Conservation (phyloP, 2,113 vertebrate species). For the Abramis brama region DNA sequence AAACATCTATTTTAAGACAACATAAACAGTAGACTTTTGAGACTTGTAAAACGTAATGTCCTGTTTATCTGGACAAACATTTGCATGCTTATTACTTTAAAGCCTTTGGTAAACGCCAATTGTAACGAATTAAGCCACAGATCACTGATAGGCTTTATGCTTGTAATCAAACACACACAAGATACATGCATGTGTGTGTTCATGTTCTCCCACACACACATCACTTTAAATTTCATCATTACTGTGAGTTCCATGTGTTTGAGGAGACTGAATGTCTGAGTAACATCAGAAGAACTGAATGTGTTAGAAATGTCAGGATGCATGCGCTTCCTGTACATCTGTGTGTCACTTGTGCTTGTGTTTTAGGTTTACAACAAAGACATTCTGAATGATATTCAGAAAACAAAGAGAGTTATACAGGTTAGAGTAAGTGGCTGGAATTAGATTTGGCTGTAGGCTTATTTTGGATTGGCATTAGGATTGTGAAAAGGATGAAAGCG, state of each 20-base stretch:
- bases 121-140: background rate
- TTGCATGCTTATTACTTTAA: background rate
- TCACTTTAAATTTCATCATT: background rate
- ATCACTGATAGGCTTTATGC: background rate
- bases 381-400: background rate
- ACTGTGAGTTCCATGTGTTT: conserved; percentile 21
- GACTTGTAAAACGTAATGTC: background rate
- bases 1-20: background rate
- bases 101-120: background rate
- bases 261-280: conserved; percentile 29
- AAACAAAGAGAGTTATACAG: background rate
- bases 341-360: conserved; percentile 18
- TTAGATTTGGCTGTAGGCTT: background rate
- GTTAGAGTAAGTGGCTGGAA: background rate
- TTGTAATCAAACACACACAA: background rate
- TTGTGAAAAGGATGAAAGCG: background rate
- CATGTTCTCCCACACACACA: background rate
- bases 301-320: conserved; percentile 10
- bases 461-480: background rate
- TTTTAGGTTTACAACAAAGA: background rate
- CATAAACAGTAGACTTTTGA: background rate
- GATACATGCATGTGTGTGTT: background rate
- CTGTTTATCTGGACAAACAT: background rate
- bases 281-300: background rate
- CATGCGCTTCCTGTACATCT: conserved; percentile 15